phyloP scores from a whole-genome alignment of 2,113 vertebrate genomes.

The Amazona vittata region DNA sequence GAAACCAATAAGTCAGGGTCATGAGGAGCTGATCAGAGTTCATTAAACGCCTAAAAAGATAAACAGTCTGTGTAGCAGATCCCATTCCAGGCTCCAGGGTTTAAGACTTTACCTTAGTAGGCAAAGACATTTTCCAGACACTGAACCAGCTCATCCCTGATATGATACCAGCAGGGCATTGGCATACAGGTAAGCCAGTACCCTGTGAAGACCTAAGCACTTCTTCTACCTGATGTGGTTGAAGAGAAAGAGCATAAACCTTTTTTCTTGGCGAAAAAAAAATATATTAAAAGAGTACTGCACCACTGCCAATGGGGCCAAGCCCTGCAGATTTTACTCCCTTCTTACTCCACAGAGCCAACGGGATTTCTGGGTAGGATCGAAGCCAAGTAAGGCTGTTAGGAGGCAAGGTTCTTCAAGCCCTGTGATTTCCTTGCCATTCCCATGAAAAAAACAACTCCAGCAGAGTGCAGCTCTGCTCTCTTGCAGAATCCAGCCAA shows the following conservation, averaged over 20 bases:
- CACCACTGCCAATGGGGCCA: not conserved
- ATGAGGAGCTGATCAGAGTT: fast-evolving
- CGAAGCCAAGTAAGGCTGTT: constrained; percentile 3
- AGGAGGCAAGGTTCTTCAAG: constrained; percentile 32
- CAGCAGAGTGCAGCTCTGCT: constrained; percentile 14
- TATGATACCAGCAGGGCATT: not conserved
- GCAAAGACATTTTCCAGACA: not conserved
- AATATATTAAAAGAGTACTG: not conserved
- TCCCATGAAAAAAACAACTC: constrained; percentile 15
- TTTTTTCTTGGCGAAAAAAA: fast-evolving
- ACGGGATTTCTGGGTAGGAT: not conserved
- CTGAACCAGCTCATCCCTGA: not conserved
- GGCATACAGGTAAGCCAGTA: not conserved
- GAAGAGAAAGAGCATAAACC: not conserved
- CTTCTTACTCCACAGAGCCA: not conserved
- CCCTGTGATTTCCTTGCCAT: constrained; percentile 32
- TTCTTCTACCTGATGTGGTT: not conserved
- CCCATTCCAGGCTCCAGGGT: not conserved
- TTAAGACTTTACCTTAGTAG: not conserved
- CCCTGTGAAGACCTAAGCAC: not conserved
- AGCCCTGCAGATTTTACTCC: not conserved
- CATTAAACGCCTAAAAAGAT: not conserved
- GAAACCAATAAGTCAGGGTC: not conserved
- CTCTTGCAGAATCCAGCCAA: constrained; percentile 25
- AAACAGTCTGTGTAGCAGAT: not conserved